Conservation (phyloP, 2,113 vertebrate species). For the Tragelaphus strepsiceros region DNA sequence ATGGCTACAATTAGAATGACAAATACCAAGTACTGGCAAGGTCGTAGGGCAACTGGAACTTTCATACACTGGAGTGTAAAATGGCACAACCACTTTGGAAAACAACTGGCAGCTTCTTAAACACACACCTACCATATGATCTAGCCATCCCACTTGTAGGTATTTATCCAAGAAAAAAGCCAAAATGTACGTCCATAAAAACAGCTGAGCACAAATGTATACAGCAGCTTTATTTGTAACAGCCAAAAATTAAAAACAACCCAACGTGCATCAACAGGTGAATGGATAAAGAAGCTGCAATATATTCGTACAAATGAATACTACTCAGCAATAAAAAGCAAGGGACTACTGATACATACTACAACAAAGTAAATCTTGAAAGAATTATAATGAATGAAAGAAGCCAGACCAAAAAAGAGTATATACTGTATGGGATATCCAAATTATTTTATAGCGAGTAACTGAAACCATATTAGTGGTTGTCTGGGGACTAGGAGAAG, state of each 20-base stretch:
- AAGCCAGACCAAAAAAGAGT: background rate
- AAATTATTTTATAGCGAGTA: conserved; percentile 4
- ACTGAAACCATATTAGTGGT: background rate
- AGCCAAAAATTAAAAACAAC: background rate
- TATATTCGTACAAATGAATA: background rate
- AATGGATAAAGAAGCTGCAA: background rate
- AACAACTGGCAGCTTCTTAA: background rate
- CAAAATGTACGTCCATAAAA: background rate
- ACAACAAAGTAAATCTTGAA: background rate
- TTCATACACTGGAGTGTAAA: background rate
- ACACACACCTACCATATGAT: background rate
- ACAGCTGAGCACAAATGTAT: background rate
- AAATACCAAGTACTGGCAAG: background rate
- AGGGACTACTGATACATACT: background rate
- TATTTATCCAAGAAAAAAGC: background rate
- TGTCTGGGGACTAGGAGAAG: background rate
- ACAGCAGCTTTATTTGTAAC: conserved; percentile 5
- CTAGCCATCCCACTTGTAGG: background rate
- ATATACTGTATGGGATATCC: background rate
- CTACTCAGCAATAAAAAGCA: background rate
- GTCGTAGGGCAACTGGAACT: background rate
- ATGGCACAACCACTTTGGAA: background rate
- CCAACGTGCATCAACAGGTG: background rate
- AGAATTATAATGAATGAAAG: background rate
- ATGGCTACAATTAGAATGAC: conserved; percentile 1